A percentile compares a stretch with the other conserved stretches of the same genome.
phyloP scores from a whole-genome alignment of 1,140 invertebrate species.

The Hypothenemus hampei region DNA sequence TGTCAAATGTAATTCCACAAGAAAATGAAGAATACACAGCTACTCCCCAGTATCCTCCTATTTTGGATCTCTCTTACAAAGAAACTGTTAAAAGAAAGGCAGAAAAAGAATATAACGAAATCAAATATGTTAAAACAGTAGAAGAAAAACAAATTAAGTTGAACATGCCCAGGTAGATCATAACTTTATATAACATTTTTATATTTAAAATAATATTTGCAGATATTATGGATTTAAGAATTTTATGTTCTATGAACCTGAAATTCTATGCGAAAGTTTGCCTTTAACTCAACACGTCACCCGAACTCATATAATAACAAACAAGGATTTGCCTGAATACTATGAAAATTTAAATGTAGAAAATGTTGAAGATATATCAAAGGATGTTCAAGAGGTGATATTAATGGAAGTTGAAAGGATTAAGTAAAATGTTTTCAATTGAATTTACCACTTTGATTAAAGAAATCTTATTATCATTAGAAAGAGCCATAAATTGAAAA shows the following conservation, averaged over 20 bases:
- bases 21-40: slow-evolving; percentile 39
- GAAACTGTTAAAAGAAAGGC: slow-evolving; percentile 45
- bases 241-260: slow-evolving; percentile 55
- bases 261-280: slow-evolving; percentile 62
- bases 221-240: slow-evolving; percentile 69
- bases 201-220: slow-evolving; percentile 1
- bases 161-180: slow-evolving; percentile 61
- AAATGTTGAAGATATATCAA: slow-evolving; percentile 48
- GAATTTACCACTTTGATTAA: neutral
- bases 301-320: slow-evolving; percentile 57
- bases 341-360: slow-evolving; percentile 51
- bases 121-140: slow-evolving; percentile 61
- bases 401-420: slow-evolving; percentile 52
- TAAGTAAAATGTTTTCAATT: slow-evolving; percentile 31
- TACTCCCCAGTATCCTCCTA: slow-evolving; percentile 56
- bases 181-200: neutral
- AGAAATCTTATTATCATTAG: slow-evolving; percentile 5
- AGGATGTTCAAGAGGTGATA: slow-evolving; percentile 56
- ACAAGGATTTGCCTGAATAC: slow-evolving; percentile 50
- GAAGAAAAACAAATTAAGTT: slow-evolving; percentile 78
- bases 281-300: slow-evolving; percentile 65
- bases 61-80: slow-evolving; percentile 51
- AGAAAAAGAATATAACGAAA: slow-evolving; percentile 52
- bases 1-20: slow-evolving; percentile 15
- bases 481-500: slow-evolving; percentile 26